Conservation (phyloP, 2,888 invertebrate species). For the Eupithecia inturbata region DNA sequence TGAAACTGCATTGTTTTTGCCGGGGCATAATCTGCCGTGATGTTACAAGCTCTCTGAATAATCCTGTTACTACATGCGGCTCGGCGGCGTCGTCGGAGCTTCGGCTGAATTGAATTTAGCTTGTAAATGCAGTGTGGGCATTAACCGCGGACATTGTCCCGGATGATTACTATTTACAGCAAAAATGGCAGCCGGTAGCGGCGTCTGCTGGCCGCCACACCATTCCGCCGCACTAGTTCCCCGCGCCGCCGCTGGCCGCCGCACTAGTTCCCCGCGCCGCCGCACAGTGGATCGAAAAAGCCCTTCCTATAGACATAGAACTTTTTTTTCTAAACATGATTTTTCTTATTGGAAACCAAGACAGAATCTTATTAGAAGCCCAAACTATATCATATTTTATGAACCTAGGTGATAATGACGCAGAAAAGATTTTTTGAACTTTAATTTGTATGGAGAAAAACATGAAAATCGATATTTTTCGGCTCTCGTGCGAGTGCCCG, state of each 20-base stretch:
- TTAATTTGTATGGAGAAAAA: too few species aligned
- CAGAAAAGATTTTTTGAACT: too few species aligned
- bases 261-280: neutral
- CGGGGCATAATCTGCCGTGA: constrained; percentile 27
- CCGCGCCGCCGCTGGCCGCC: neutral
- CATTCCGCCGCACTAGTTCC: neutral
- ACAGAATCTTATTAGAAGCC: too few species aligned
- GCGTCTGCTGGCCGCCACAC: too few species aligned
- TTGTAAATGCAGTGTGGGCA: constrained; percentile 35
- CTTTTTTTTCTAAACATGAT: too few species aligned
- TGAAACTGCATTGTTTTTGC: constrained; percentile 16
- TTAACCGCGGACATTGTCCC: constrained; percentile 8
- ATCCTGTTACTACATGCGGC: constrained; percentile 37
- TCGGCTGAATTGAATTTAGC: constrained; percentile 35
- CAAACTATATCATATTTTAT: too few species aligned
- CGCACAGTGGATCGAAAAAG: too few species aligned
- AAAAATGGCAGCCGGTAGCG: neutral
- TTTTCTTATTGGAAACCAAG: too few species aligned
- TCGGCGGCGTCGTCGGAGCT: constrained; percentile 37
- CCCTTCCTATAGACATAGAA: too few species aligned
- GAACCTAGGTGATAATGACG: too few species aligned
- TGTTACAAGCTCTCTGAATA: constrained; percentile 32
- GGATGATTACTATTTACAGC: constrained; percentile 12
- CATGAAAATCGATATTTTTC: too few species aligned
- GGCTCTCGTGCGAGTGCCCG: too few species aligned